Evolutionary conservation across 1,140 invertebrate species (phyloP).

Genomic region (Tetragnatha versicolor): DNA sequence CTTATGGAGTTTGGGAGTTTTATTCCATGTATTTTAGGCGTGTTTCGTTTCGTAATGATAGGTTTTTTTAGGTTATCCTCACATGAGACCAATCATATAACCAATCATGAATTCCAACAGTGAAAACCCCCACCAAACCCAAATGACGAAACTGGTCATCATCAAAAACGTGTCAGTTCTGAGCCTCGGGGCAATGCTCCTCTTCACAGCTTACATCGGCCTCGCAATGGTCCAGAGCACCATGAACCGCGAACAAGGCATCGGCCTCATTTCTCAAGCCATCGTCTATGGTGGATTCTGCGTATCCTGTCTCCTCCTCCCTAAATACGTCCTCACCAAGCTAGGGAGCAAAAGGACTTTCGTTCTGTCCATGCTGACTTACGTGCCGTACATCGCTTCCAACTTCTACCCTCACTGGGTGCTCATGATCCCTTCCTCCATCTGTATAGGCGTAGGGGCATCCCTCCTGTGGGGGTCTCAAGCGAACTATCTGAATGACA

Average conservation of each 20-base stretch:
- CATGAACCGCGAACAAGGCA: slow-evolving; percentile 47
- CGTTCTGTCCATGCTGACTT: slow-evolving; percentile 62
- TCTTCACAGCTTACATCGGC: slow-evolving; percentile 28
- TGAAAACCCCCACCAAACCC: too few species aligned
- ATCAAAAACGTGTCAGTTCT: neutral
- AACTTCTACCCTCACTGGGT: slow-evolving; percentile 62
- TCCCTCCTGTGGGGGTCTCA: slow-evolving; percentile 69
- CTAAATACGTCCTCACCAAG: slow-evolving; percentile 54
- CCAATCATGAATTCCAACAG: too few species aligned
- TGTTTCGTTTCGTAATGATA: too few species aligned
- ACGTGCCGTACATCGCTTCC: slow-evolving; percentile 64
- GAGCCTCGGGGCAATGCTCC: neutral
- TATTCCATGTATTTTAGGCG: too few species aligned
- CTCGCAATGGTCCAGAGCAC: slow-evolving; percentile 51
- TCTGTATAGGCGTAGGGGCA: slow-evolving; percentile 64
- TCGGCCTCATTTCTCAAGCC: slow-evolving; percentile 52
- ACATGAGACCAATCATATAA: too few species aligned
- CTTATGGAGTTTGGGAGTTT: too few species aligned
- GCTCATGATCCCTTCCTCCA: slow-evolving; percentile 64
- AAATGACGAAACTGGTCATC: slow-evolving; percentile 70
- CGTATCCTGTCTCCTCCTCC: slow-evolving; percentile 45
- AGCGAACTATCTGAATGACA: slow-evolving; percentile 67
- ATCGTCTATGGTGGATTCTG: slow-evolving; percentile 62
- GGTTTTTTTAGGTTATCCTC: too few species aligned
- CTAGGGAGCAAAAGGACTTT: slow-evolving; percentile 65